A percentile compares a stretch with the other conserved stretches of the same genome.
These are phyloP conservation scores for Hyposmocoma kahamanoa DNA, from an alignment of 1,140 invertebrate species.

Conservation along the genomic window DNA sequence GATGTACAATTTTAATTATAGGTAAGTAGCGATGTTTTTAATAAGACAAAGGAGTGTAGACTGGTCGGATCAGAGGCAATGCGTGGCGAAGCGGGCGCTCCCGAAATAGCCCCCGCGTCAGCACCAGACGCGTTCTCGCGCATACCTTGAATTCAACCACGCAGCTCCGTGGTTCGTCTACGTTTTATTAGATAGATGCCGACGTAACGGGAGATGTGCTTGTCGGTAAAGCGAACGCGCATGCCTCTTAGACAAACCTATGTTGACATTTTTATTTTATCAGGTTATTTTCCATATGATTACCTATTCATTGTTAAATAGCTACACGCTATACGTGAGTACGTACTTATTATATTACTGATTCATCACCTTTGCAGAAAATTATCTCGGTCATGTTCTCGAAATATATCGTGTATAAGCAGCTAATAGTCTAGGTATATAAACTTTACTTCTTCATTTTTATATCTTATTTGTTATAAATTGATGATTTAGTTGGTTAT, in stretches of 20 bases:
- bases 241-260: not conserved
- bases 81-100: slow-evolving; percentile 30
- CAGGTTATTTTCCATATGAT: slow-evolving; percentile 1
- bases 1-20: slow-evolving; percentile 50
- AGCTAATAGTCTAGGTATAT: too few relatives aligned
- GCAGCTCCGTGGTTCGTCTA: not conserved
- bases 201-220: not conserved
- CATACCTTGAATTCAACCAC: not conserved
- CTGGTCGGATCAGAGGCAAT: slow-evolving; percentile 39
- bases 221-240: too few relatives aligned
- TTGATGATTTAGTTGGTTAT: too few relatives aligned
- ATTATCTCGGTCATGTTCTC: too few relatives aligned
- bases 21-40: slow-evolving; percentile 52
- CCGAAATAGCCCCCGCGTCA: slow-evolving; percentile 65
- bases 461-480: too few relatives aligned
- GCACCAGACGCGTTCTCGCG: slow-evolving; percentile 49
- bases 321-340: too few relatives aligned
- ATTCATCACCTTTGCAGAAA: too few relatives aligned
- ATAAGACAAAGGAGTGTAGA: slow-evolving; percentile 64
- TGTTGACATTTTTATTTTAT: not conserved
- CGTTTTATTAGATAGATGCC: not conserved
- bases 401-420: too few relatives aligned
- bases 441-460: too few relatives aligned
- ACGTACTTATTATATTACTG: too few relatives aligned
- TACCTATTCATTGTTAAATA: too few relatives aligned